Conservation (phyloP, 2,888 invertebrate genomes). For the Masnerella sp. region DNA sequence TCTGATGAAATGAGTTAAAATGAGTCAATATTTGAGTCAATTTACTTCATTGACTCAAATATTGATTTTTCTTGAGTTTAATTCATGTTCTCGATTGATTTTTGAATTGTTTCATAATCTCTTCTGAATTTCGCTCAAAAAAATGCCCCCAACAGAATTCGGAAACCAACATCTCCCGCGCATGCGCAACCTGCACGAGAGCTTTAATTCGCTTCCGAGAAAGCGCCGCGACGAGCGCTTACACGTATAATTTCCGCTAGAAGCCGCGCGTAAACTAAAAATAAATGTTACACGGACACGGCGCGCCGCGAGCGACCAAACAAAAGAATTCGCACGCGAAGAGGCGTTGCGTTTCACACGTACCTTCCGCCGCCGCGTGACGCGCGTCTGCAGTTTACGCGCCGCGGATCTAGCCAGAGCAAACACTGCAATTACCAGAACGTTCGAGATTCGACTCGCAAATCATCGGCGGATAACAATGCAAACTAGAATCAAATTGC, state of each 20-base stretch:
- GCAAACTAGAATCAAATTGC: too few relatives aligned
- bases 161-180: constrained; percentile 28
- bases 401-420: constrained; percentile 25
- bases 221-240: constrained; percentile 44
- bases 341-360: constrained; percentile 60
- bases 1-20: too few relatives aligned
- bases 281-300: constrained; percentile 58
- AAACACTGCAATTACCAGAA: constrained; percentile 35
- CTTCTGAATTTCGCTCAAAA: too few relatives aligned
- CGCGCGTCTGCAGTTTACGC: constrained; percentile 47
- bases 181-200: constrained; percentile 39
- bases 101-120: too few relatives aligned
- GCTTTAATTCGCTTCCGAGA: constrained; percentile 59
- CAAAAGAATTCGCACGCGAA: constrained; percentile 60
- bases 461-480: too few relatives aligned
- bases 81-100: too few relatives aligned
- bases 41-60: too few relatives aligned
- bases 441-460: constrained; percentile 18
- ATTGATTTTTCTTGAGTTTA: too few relatives aligned
- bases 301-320: constrained; percentile 51
- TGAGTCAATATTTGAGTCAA: too few relatives aligned
- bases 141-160: constrained; percentile 34
- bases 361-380: constrained; percentile 55
- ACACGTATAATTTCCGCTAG: constrained; percentile 59
- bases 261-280: constrained; percentile 60